phyloP scores from a whole-genome alignment of 2,888 invertebrate species.

The Formica aserva region DNA sequence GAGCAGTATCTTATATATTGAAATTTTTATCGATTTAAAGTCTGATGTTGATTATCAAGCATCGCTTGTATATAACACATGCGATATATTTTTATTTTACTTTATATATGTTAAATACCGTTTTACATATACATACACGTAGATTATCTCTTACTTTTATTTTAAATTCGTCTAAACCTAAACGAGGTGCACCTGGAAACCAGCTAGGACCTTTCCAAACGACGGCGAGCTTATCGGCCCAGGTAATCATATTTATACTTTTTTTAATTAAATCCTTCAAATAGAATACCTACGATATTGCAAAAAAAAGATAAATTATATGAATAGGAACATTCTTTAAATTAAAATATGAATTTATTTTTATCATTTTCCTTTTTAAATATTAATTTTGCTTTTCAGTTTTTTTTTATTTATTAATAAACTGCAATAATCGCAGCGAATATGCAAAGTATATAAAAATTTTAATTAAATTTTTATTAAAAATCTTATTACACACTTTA shows the following conservation, averaged over 20 bases:
- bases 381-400: background rate
- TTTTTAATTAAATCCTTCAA: slow-evolving; percentile 89
- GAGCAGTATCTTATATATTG: background rate
- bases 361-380: background rate
- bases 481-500: background rate
- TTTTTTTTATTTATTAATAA: background rate
- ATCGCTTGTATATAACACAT: background rate
- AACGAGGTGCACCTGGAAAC: slow-evolving; percentile 92
- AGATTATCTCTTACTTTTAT: slow-evolving; percentile 89
- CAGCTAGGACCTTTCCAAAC: slow-evolving; percentile 95
- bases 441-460: background rate
- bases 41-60: background rate
- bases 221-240: slow-evolving; percentile 90
- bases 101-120: background rate
- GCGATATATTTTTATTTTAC: background rate
- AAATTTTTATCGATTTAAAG: slow-evolving; percentile 5
- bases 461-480: too few species aligned
- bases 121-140: background rate
- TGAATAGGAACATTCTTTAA: background rate
- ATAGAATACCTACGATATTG: slow-evolving; percentile 90
- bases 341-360: background rate
- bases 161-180: slow-evolving; percentile 92
- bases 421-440: background rate
- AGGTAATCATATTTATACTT: slow-evolving; percentile 87
- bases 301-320: slow-evolving; percentile 1